phyloP scores from a whole-genome alignment of 1,140 invertebrate species.

The Leptoteleia sp. region DNA sequence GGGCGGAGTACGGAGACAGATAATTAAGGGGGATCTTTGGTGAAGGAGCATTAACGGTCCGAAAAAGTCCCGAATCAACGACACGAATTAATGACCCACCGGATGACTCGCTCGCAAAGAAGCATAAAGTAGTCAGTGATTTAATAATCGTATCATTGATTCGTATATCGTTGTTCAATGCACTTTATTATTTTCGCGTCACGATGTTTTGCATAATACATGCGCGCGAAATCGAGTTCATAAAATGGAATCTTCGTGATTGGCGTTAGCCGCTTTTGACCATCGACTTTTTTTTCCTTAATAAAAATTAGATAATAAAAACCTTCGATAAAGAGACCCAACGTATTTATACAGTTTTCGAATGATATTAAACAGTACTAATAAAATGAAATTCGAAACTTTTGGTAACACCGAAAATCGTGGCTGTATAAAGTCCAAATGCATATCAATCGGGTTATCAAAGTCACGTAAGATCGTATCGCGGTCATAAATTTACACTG shows the following conservation, averaged over 20 bases:
- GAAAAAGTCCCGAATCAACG: not conserved
- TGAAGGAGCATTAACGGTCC: not conserved
- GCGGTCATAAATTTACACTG: too few relatives aligned
- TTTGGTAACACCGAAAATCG: too few relatives aligned
- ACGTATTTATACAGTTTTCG: too few relatives aligned
- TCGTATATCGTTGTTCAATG: conserved; percentile 6
- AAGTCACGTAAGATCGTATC: too few relatives aligned
- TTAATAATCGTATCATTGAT: conserved; percentile 10
- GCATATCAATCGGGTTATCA: too few relatives aligned
- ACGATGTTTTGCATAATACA: conserved; percentile 36
- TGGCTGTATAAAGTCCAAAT: too few relatives aligned
- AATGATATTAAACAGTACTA: too few relatives aligned
- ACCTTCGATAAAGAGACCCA: too few relatives aligned
- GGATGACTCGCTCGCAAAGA: conserved; percentile 19
- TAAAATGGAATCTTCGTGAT: conserved; percentile 39
- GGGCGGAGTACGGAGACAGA: not conserved
- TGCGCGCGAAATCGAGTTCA: conserved; percentile 37
- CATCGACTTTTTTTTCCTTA: too few relatives aligned
- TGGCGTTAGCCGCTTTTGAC: conserved; percentile 28
- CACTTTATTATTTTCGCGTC: conserved; percentile 35
- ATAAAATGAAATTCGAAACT: too few relatives aligned
- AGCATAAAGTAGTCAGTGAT: not conserved
- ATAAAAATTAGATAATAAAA: too few relatives aligned
- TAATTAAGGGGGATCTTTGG: conserved; percentile 31
- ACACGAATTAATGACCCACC: conserved; percentile 33